phyloP scores from a whole-genome alignment of 1,140 invertebrate species.

The Meloidogyne exigua region DNA sequence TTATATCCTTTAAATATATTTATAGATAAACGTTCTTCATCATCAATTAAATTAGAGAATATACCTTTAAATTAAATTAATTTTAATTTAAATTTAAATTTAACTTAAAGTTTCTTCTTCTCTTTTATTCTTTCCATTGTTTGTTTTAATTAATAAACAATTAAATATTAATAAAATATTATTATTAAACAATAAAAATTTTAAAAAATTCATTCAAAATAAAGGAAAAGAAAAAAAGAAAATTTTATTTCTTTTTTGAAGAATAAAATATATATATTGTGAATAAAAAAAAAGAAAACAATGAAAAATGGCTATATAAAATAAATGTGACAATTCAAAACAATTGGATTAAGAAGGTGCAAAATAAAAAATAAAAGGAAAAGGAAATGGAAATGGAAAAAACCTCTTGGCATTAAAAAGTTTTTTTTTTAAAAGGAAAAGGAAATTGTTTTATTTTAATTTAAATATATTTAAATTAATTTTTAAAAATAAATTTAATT shows the following conservation, averaged over 20 bases:
- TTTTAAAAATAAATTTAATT: too few relatives aligned
- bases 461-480: neutral
- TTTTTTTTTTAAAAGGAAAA: neutral
- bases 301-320: neutral
- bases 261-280: neutral
- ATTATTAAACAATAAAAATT: neutral
- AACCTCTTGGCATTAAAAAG: neutral
- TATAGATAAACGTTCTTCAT: constrained; percentile 4
- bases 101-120: neutral
- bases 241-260: too few relatives aligned
- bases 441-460: neutral
- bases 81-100: neutral
- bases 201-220: too few relatives aligned
- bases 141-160: neutral
- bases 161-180: neutral
- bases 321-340: neutral
- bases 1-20: constrained; percentile 6
- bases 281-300: neutral
- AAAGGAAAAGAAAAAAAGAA: too few relatives aligned
- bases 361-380: neutral
- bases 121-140: too few relatives aligned
- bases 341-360: neutral
- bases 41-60: neutral
- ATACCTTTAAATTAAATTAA: too few relatives aligned
- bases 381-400: neutral